Evolutionary conservation across 2,113 vertebrate species (phyloP), one percentile per base, ranked within the genome.

Genomic region (Amphiprion percula): DNA sequence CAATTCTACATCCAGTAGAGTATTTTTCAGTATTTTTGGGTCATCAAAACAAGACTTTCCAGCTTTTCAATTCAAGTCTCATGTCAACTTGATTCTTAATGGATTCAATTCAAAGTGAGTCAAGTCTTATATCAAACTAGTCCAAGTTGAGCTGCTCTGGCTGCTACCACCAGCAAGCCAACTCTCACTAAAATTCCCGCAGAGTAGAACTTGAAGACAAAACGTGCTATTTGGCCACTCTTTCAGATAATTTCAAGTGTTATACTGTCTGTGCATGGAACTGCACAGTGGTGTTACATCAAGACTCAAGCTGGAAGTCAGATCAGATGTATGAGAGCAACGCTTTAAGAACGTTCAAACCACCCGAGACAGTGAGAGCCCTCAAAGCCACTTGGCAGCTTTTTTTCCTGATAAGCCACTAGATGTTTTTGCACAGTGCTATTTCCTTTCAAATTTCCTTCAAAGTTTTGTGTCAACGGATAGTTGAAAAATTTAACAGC

Each of bases 381-480:
- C 58, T 4, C 12, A 60, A 49, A 77, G 59, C 53, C 69, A 71
- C 81, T 68, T 28, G 50, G 21, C 47, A 68, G 62, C 56, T 68
- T 75, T 63, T 68, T 37, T 37, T 33, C 55, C 33, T 26, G 28
- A 63, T 33, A 41, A 28, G 64, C 70, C 56, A 76, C 15, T 30
- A 23, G 24, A 82, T 83, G 61, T 71, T 74, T 88, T 80, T 61
- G 61, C 70, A 66, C 62, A 58, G 67, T 62, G 58, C 68, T 55
- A 37, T 79, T 78, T 78, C 63, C 77, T 83, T 87, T 81, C 26
- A 79, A 62, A 83, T 61, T 83, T 79, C 64, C 75, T 83, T 83
- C 82, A 87, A 86, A 84, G 84, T 63, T 77, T 63, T 71, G 66
- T 74, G 79, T 74, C 68, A 62, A 62, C 10, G 21, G 56, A 78